Base-by-base conservation (phyloP, 2,797 vertebrate species). In the Varecia variegata region DNA sequence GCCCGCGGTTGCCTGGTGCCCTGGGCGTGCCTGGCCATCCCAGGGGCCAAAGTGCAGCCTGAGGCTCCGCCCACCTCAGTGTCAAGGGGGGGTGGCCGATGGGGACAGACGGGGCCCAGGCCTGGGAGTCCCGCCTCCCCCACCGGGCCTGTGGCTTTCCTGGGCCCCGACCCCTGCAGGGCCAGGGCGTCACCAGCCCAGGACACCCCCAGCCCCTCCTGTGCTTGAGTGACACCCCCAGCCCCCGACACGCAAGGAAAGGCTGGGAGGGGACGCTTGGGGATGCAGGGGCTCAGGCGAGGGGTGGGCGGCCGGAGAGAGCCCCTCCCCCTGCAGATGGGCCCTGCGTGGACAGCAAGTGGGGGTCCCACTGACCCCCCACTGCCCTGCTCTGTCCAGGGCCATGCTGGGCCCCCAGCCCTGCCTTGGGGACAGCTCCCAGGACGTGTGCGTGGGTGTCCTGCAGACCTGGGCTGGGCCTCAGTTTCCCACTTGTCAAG, bases 11-110 rank as follows among this genome's bases (percentile, higher is more conserved):
- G 93, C 96, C 38, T 1, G 54, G 93, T 4, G 0, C 67, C 68
- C 67, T 21, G 43, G 80, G 79, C 0, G 35, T 68, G 65, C 45
- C 88, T 45, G 1, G 67, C 30, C 40, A 20, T 30, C 35, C 43
- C 77, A 90, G 38, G 43, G 88, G 86, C 43, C 93, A 85, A 96
- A 95, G 90, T 84, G 45, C 90, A 82, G 9, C 18, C 45, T 27
- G n/a, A 68, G 65, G 52, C 56, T 56, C 15, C 0, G 0, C 47
- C 40, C 9, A 32, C 27, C 25, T 88, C 43, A 12, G 76, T 17
- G 21, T 38, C 35, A 11, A n/a, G 82, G 68, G 21, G 32, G 27
- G 27, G 52, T 14, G 27, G 40, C 40, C 25, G 52, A 15, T 21
- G 21, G 32, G 30, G 13, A 43, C 32, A 54, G 35, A 13, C 23